A percentile compares a stretch with the other conserved stretches of the same genome.
These are phyloP conservation scores for Himalopsyche japonica DNA, from an alignment of 2,888 invertebrate genomes.

Conservation along the genomic window DNA sequence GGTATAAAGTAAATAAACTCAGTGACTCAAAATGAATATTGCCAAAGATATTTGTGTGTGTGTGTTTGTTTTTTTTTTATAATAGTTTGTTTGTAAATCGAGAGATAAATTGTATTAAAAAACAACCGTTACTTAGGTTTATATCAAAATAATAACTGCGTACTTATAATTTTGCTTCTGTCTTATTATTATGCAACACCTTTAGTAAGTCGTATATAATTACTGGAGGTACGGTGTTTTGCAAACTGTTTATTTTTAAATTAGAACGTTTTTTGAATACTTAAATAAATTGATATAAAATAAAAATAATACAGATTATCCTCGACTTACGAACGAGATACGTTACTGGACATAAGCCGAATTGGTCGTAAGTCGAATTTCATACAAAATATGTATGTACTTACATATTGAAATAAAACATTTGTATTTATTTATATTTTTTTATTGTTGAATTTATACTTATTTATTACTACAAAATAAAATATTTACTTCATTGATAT, in stretches of 20 bases:
- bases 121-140: not conserved
- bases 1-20: not conserved
- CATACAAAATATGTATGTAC: slow-evolving; percentile 19
- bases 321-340: no score
- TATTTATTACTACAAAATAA: no score
- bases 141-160: not conserved
- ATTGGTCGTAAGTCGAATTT: slow-evolving; percentile 29
- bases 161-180: not conserved
- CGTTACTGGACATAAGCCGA: no score
- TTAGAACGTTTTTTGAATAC: no score
- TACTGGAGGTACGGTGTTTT: not conserved
- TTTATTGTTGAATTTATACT: no score
- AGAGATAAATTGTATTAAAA: not conserved
- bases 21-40: not conserved
- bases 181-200: not conserved
- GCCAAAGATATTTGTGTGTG: not conserved
- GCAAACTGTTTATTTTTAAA: not conserved
- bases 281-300: no score
- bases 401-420: no score
- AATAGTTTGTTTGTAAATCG: not conserved
- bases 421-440: no score
- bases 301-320: no score
- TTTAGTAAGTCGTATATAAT: not conserved
- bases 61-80: not conserved
- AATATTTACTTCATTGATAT: no score